Conservation (phyloP, 2,888 invertebrate genomes). For the Anorthoa munda region DNA sequence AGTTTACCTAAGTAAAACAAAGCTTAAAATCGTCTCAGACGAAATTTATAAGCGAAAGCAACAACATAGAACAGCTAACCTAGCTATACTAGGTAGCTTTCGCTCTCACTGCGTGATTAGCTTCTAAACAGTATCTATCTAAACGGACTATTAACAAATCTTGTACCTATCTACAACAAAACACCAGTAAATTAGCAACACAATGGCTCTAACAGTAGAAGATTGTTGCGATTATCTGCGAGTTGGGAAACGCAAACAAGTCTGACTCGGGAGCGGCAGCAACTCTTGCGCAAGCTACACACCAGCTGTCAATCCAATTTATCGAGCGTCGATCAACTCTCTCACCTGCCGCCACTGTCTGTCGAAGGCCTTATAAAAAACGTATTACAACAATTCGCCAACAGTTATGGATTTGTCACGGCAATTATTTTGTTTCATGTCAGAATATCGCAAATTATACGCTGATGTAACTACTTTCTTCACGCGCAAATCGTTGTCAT, state of each 20-base stretch:
- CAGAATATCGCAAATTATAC: slow-evolving; percentile 40
- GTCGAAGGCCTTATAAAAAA: slow-evolving; percentile 69
- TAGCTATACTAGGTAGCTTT: not conserved
- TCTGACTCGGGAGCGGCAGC: slow-evolving; percentile 60
- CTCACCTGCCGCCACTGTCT: slow-evolving; percentile 77
- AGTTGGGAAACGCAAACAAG: slow-evolving; percentile 64
- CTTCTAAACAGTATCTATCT: slow-evolving; percentile 23
- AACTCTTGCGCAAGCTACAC: slow-evolving; percentile 70
- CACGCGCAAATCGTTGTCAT: slow-evolving; percentile 28
- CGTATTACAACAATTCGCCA: slow-evolving; percentile 57
- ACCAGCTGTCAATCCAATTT: slow-evolving; percentile 80
- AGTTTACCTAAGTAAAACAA: not conserved
- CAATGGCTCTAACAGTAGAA: slow-evolving; percentile 58
- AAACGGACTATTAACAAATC: slow-evolving; percentile 57
- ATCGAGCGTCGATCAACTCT: slow-evolving; percentile 76
- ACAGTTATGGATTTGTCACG: slow-evolving; percentile 62
- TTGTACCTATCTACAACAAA: slow-evolving; percentile 40
- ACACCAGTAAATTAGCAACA: slow-evolving; percentile 57
- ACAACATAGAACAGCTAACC: too few relatives aligned
- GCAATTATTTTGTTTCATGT: slow-evolving; percentile 47
- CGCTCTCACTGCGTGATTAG: slow-evolving; percentile 38
- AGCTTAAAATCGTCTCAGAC: not conserved
- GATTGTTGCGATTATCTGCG: slow-evolving; percentile 61
- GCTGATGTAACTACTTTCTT: slow-evolving; percentile 32
- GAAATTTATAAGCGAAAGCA: not conserved